These are phyloP conservation scores for Troides oblongomaculatus DNA, from an alignment of 2,888 invertebrate species.

Conservation along the genomic window DNA sequence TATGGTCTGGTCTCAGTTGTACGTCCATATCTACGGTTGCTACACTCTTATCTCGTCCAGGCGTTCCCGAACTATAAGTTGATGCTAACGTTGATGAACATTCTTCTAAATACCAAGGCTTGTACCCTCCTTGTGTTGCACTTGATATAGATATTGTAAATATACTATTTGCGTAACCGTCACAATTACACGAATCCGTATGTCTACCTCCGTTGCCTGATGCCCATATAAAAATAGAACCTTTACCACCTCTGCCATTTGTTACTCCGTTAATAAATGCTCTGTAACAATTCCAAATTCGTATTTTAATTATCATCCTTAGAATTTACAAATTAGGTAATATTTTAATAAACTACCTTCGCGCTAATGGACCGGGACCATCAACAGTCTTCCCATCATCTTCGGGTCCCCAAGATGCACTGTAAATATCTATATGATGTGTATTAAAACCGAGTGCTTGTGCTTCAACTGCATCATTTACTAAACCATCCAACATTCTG, in stretches of 20 bases:
- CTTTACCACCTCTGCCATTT: constrained; percentile 94
- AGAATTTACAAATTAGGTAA: neutral
- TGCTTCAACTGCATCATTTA: constrained; percentile 97
- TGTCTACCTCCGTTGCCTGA: constrained; percentile 98
- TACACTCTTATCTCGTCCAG: constrained; percentile 93
- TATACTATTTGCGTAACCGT: constrained; percentile 99
- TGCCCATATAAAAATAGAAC: constrained; percentile 98
- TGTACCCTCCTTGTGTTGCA: constrained; percentile 95
- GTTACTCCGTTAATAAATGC: constrained; percentile 97
- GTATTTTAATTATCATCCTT: neutral
- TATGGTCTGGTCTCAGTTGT: constrained; percentile 89
- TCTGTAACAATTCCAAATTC: constrained; percentile 66
- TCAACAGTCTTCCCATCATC: constrained; percentile 98
- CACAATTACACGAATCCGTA: constrained; percentile 98
- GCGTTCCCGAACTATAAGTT: constrained; percentile 98
- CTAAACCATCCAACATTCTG: constrained; percentile 97
- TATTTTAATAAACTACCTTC: constrained; percentile 63
- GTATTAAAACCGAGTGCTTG: constrained; percentile 95
- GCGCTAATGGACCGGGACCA: constrained; percentile 95
- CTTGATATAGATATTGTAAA: constrained; percentile 99
- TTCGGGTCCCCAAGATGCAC: constrained; percentile 98
- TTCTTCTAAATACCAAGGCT: constrained; percentile 99
- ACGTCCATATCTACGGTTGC: constrained; percentile 96
- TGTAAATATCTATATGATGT: constrained; percentile 97
- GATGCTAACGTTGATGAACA: constrained; percentile 99